Evolutionary conservation across 2,797 vertebrate genomes (phyloP), one percentile per base, ranked within the genome.

Genomic region (Aratinga solstitialis): DNA sequence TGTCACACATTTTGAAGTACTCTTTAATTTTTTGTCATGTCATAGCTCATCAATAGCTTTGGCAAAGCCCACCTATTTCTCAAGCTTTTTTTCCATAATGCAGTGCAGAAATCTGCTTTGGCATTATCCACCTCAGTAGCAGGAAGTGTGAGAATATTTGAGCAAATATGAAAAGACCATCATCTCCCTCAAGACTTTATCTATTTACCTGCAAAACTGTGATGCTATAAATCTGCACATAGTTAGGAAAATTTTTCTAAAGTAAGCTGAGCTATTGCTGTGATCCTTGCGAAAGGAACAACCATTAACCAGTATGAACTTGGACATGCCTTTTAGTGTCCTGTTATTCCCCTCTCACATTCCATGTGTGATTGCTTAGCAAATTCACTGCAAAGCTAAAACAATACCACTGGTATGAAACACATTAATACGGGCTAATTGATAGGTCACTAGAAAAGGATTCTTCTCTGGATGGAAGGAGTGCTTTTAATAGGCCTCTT

Each of bases 361-460:
- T 90, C 90, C 50, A 47, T 22, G 15, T 71, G 68, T 54, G 81
- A 81, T 79, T 0, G 0, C 75, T 84, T 93, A 76, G 65, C 54
- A 90, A 79, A 96, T 91, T 89, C 71, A 45, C 34, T 79, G 53
- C 24, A 69, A 84, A 87, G 51, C 77, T 79, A 59, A 87, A 93
- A 79, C 34, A 89, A 63, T 62, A 54, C 34, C 50, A n/a, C 29
- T 3, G 3, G 19, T 87, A 67, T 36, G 54, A 82, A 84, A 62
- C 42, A 36, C 45, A 59, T 90, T 78, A 90, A 43, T 30, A 43
- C 27, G 38, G 56, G 22, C 34, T 93, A 82, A 94, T 76, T 90
- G 62, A 34, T 62, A 81, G 48, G 69, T 78, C 50, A 66, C 73
- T 54, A 78, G 62, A 34, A 84, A 86, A 42, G 50, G 84, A 90